Base-by-base conservation (phyloP, 2,797 vertebrate genomes). In the Lycodopsis pacificus region DNA sequence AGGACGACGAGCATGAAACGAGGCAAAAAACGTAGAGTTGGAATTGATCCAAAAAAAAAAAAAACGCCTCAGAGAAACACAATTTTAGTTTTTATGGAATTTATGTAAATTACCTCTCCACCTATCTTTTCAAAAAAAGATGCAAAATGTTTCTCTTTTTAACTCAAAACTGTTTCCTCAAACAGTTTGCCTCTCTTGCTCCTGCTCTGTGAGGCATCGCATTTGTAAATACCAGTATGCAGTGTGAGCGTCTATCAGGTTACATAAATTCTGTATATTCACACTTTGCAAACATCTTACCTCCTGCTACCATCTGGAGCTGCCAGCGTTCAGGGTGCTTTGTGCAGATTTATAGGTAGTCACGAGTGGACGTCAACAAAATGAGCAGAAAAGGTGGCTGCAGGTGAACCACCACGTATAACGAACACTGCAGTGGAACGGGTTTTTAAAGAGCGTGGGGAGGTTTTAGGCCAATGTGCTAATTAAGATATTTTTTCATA, bases 401-500 rank as follows among this genome's bases (percentile, higher is more conserved):
- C 25, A 75, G 12, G 54, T 70, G 67, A 70, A 40, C 7, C 20
- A 3, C 27, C 34, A 76, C 59, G 61, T 1, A 10, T 73, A 75
- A 80, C 65, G 30, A 84, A 63, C 57, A 40, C 61, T 42, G 17
- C 36, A 54, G 63, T 4, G 34, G 12, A 32, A 46, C 30, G 1
- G 13, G 22, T 22, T 42, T 51, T 14, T 38, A 19, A 65, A 64
- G 4, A 51, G 59, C 57, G 22, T 59, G 72, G 20, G 17, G 32
- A 71, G 62, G 53, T 61, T 78, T 81, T 63, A 58, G 40, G 57
- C 72, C 59, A 76, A n/a, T n/a, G 38, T 36, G 58, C 65, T 83
- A 82, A 89, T 88, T 85, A 81, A 65, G 63, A 72, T 44, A 34
- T 53, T 69, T 82, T 40, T 42, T 73, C 44, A 4, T 70, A 78